A percentile compares a stretch with the other conserved stretches of the same genome.
Evolutionary conservation across 1,140 invertebrate species (phyloP).

Genomic region (Uloborus diversus): DNA sequence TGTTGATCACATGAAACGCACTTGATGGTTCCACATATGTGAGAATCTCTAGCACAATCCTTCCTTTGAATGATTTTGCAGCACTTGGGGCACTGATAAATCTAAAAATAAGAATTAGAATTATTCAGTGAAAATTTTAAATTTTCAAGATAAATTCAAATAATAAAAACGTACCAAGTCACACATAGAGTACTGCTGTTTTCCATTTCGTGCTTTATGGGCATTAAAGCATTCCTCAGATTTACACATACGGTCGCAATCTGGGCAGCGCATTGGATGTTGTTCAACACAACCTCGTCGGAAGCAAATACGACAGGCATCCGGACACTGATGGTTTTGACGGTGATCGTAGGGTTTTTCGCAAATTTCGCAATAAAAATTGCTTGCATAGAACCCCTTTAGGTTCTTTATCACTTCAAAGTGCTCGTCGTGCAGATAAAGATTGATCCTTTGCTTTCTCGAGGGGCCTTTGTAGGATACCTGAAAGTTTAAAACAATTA

Average conservation of each 20-base stretch:
- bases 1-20: too few relatives aligned
- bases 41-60: too few relatives aligned
- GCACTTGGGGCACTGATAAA: too few relatives aligned
- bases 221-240: not conserved
- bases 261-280: not conserved
- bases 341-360: not conserved
- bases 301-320: not conserved
- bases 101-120: too few relatives aligned
- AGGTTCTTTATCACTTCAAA: not conserved
- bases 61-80: too few relatives aligned
- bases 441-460: not conserved
- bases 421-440: not conserved
- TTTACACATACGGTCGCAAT: not conserved
- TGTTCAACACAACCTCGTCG: not conserved
- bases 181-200: not conserved
- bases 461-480: not conserved
- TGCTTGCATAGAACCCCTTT: not conserved
- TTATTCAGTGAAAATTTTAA: not conserved
- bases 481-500: not conserved
- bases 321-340: not conserved
- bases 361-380: too few relatives aligned
- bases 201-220: not conserved
- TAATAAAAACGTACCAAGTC: not conserved
- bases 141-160: not conserved
- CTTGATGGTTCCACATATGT: too few relatives aligned